Conservation (phyloP, 2,113 vertebrate species). For the Phylloscopus whistleri region DNA sequence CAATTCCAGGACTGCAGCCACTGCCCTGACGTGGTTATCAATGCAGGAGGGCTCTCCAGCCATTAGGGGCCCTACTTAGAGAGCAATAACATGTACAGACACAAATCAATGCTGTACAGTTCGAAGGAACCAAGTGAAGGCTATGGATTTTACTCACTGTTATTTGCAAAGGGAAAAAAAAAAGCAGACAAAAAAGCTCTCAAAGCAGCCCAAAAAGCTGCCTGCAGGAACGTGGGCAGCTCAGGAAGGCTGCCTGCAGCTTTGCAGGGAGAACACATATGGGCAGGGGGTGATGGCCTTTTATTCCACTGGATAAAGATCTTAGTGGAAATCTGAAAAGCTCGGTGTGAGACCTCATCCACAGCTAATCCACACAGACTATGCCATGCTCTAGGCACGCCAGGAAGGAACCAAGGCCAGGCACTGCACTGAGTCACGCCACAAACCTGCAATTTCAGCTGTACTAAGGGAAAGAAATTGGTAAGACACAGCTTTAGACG, state of each 20-base stretch:
- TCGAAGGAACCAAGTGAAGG: background rate
- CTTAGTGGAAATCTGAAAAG: constrained; percentile 27
- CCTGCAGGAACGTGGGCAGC: constrained; percentile 31
- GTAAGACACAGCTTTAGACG: background rate
- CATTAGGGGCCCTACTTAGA: background rate
- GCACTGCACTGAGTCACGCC: background rate
- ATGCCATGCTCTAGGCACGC: background rate
- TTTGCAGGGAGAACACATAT: constrained; percentile 31
- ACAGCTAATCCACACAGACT: background rate
- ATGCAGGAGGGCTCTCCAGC: background rate
- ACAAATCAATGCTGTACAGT: background rate
- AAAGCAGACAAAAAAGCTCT: background rate
- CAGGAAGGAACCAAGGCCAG: background rate
- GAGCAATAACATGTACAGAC: background rate
- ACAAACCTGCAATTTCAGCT: background rate
- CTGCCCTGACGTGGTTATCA: background rate
- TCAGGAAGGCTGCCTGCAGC: background rate
- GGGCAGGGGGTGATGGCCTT: constrained; percentile 40
- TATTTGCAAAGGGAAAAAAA: background rate
- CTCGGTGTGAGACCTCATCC: background rate
- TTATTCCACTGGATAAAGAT: constrained; percentile 39
- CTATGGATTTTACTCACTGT: background rate
- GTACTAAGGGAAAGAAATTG: background rate
- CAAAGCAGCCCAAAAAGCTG: background rate
- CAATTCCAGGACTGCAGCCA: background rate